phyloP scores from a whole-genome alignment of 2,888 invertebrate species.

The Drosophila neoperkinsi region DNA sequence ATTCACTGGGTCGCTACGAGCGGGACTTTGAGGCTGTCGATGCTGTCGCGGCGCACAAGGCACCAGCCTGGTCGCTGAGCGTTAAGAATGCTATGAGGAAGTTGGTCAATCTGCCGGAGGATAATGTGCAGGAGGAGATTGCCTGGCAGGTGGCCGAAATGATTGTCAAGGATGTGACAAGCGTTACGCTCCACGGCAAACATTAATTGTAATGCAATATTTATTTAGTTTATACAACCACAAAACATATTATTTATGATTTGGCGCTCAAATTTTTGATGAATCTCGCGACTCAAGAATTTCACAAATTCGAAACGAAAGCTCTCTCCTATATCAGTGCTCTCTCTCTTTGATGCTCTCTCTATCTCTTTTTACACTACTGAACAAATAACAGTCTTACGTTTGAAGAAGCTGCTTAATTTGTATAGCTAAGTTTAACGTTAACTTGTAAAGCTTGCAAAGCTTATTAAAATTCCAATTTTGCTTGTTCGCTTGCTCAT shows the following conservation, averaged over 20 bases:
- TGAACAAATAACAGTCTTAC: conserved; percentile 25
- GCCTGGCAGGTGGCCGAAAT: conserved; percentile 99
- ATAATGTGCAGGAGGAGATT: conserved; percentile 97
- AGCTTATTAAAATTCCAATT: conserved; percentile 13
- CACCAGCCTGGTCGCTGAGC: conserved; percentile 82
- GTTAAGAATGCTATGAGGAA: conserved; percentile 89
- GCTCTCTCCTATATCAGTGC: conserved; percentile 18
- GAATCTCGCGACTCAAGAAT: conserved; percentile 38
- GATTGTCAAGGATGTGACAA: conserved; percentile 98
- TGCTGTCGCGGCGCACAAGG: conserved; percentile 44
- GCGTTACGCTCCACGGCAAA: conserved; percentile 87
- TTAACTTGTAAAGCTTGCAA: conserved; percentile 28
- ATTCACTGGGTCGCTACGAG: conserved; percentile 95
- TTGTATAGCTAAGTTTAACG: conserved; percentile 24
- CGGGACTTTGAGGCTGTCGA: conserved; percentile 91
- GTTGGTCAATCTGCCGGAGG: conserved; percentile 93
- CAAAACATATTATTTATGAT: conserved; percentile 30
- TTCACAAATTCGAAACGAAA: conserved; percentile 37
- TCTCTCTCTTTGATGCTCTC: conserved; percentile 5
- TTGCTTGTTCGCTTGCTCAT: conserved; percentile 38
- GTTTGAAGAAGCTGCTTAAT: conserved; percentile 42
- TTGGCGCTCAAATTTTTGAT: conserved; percentile 60
- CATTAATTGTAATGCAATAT: conserved; percentile 32
- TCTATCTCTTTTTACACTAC: conserved; percentile 19
- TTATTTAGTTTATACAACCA: conserved; percentile 34